Evolutionary conservation across 2,888 invertebrate genomes (phyloP).

Genomic region (Ashinkailepas kermadecensis): DNA sequence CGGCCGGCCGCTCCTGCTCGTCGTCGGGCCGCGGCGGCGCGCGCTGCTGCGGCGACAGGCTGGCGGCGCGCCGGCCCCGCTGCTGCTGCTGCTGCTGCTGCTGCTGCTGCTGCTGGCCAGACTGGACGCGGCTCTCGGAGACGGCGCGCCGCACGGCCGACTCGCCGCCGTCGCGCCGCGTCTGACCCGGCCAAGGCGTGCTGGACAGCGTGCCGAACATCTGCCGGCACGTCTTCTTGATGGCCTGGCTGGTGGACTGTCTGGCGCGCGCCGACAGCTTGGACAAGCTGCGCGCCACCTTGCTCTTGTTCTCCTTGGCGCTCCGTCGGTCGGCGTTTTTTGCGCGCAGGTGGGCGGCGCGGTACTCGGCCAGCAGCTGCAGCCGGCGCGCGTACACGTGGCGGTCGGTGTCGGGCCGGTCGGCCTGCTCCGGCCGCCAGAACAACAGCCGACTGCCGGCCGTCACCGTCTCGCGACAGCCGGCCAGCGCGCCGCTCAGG

Average conservation of each 20-base stretch:
- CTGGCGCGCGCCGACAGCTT: neutral
- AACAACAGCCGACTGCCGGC: conserved; percentile 48
- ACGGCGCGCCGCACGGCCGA: neutral
- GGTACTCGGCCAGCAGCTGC: conserved; percentile 50
- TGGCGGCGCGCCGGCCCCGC: conserved; percentile 48
- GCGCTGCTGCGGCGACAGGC: conserved; percentile 47
- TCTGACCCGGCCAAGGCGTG: conserved; percentile 44
- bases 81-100: conserved; percentile 44
- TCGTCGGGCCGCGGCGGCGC: conserved; percentile 40
- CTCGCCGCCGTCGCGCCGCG: neutral
- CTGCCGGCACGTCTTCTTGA: conserved; percentile 57
- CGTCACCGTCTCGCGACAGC: conserved; percentile 67
- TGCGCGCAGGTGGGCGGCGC: conserved; percentile 50
- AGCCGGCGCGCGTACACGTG: conserved; percentile 47
- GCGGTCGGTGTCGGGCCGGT: conserved; percentile 50
- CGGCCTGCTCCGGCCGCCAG: conserved; percentile 50
- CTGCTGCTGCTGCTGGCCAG: conserved; percentile 43
- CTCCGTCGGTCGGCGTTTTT: conserved; percentile 53
- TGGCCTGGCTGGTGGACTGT: conserved; percentile 37
- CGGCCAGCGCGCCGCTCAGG: conserved; percentile 61
- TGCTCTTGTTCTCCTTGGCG: neutral
- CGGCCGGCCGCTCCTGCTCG: neutral
- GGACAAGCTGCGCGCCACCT: conserved; percentile 32
- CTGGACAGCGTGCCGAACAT: conserved; percentile 47
- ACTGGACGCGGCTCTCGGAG: neutral